Evolutionary conservation across 2,113 vertebrate genomes (phyloP), one percentile per base, ranked within the genome.

Genomic region (Phycodurus eques): DNA sequence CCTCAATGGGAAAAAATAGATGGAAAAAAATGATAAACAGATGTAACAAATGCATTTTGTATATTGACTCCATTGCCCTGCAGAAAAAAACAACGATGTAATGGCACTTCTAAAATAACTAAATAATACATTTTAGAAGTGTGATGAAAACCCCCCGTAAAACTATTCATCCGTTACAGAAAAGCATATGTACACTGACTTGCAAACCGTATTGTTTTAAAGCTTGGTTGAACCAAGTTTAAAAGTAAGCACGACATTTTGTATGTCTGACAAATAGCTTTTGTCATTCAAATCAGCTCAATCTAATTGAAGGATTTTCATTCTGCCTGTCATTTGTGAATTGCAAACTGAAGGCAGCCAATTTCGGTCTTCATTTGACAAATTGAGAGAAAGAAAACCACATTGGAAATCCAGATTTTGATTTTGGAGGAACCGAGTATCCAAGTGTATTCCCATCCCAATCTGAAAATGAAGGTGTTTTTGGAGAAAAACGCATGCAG

Each of bases 401-500:
- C 5, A 6, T 49, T 60, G 17, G 6, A 22, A 7, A 14, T 13
- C 5, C n/a, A 0, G 42, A 14, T 15, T 64, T 31, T 8, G 61
- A 42, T n/a, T 63, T 62, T 10, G 39, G 35, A 31, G 31, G 27
- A 20, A 11, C 14, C 8, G 13, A 19, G 9, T 11, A 42, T 63
- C 19, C 33, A 35, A 63, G 39, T 47, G 43, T 74, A 67, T 39
- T 39, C 35, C 35, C 35, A 39, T 39, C 35, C 35, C 35, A 33
- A 53, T 53, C 71, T 80, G 63, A 81, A 80, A 76, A 73, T 70
- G 62, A 67, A 82, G 66, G 73, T 72, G 79, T 78, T 80, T 67
- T 73, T 80, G 78, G 75, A 83, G 76, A 80, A 47, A n/a, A 87
- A 84, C 35, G 85, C 81, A 78, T 83, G 82, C 74, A 80, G 78